Conservation (phyloP, 2,113 vertebrate species). For the Polyodon spathula region DNA sequence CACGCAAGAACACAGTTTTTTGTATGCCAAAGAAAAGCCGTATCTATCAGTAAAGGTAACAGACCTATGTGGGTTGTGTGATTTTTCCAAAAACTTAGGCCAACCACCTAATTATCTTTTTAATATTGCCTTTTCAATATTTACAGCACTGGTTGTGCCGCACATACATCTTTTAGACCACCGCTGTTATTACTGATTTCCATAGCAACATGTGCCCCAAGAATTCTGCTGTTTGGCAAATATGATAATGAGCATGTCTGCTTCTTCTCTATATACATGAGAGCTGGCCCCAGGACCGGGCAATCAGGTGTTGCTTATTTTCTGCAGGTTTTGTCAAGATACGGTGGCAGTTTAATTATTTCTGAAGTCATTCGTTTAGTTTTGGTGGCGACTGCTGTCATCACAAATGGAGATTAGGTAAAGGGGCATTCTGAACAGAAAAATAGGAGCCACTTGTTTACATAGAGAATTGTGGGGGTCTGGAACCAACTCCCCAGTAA, state of each 20-base stretch:
- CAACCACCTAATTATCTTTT: no score
- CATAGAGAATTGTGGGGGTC: no score
- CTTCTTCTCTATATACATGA: neutral
- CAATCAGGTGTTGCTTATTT: constrained; percentile 2
- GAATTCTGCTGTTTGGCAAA: neutral
- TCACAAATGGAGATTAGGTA: neutral
- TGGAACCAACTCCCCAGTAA: no score
- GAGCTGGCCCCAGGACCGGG: neutral
- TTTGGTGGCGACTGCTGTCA: neutral
- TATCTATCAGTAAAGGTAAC: no score
- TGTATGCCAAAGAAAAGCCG: no score
- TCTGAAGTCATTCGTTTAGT: neutral
- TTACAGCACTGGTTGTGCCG: no score
- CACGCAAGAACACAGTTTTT: no score
- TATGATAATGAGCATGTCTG: neutral
- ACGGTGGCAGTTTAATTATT: neutral
- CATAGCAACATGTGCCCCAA: neutral
- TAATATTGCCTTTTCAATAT: no score
- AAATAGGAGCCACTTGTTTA: no score
- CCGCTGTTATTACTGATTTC: neutral
- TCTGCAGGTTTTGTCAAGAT: constrained; percentile 1
- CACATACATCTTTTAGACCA: neutral
- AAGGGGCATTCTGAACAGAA: neutral
- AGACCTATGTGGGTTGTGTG: no score
- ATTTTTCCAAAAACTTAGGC: no score